Conservation (phyloP, 2,797 vertebrate genomes). For the Melopsittacus undulatus region DNA sequence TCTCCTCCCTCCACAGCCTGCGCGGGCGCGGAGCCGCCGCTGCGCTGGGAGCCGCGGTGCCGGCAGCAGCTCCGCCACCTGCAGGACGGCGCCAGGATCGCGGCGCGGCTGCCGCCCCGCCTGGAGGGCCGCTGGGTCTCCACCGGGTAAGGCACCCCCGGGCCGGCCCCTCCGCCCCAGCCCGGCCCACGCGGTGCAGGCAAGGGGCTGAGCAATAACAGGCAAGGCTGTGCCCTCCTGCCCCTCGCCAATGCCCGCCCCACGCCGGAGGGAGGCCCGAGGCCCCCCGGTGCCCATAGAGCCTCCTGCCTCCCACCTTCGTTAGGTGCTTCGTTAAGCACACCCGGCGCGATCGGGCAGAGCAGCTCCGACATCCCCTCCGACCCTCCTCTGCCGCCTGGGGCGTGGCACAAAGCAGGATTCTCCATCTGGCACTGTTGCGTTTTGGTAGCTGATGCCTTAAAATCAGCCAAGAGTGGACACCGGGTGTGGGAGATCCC, state of each 20-base stretch:
- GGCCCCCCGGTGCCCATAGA: rapidly evolving
- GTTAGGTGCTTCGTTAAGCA: neutral
- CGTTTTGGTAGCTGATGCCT: rapidly evolving
- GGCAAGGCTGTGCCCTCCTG: neutral
- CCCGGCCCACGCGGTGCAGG: neutral
- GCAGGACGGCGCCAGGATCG: constrained; percentile 77
- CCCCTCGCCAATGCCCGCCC: neutral
- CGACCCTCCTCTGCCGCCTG: too few relatives aligned
- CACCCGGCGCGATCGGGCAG: neutral
- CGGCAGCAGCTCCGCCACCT: constrained; percentile 80
- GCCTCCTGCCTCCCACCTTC: neutral
- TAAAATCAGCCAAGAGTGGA: neutral
- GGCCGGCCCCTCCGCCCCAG: neutral
- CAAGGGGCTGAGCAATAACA: neutral
- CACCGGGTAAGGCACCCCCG: constrained; percentile 77
- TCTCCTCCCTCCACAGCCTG: neutral
- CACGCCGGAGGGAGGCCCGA: neutral
- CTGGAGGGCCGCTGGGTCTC: constrained; percentile 90
- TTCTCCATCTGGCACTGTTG: rapidly evolving
- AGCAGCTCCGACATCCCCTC: neutral
- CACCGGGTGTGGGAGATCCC: neutral
- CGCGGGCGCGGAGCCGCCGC: constrained; percentile 35
- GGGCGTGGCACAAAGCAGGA: rapidly evolving
- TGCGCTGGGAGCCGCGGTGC: constrained; percentile 82
- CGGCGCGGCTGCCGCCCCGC: constrained; percentile 79